Evolutionary conservation across 1,140 invertebrate species (phyloP), one percentile per base, ranked within the genome.

Genomic region (Oncopeltus fasciatus): DNA sequence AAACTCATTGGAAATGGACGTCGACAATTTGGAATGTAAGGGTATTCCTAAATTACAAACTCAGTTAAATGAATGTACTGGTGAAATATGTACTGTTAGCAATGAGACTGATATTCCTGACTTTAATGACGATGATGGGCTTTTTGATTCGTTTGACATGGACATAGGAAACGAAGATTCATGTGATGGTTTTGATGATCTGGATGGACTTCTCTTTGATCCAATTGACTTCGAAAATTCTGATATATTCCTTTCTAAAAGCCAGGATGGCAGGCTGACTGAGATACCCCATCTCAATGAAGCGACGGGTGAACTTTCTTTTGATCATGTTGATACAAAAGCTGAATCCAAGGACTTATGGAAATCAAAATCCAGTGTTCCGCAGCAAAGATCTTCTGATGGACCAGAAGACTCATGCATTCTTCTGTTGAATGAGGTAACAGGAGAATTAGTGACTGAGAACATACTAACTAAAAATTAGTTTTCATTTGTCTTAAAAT

Each of bases 121-220:
- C 21, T 14, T 20, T 16, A 26, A 28, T 21, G 57, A 63, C 11
- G 53, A 63, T 44, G 57, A 59, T 28, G 2, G 14, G 20, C 14
- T 57, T 1, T 59, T 49, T 33, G 62, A 63, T 59, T 26, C 57
- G 18, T 63, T 63, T 31, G 62, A 63, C 18, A 63, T 63, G 57
- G 62, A 63, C 29, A 20, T 31, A 31, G 18, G 56, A n/a, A 63
- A 63, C 51, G 62, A 63, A 29, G 62, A 63, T 44, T 63, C 62
- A 12, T 59, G 56, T 31, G 62, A 63, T 59, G 62, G 62, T 21
- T 63, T 63, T 59, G 62, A 63, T 46, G 62, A 63, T 51, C 56
- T 63, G 49, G 62, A 63, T 49, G 62, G 57, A 24, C 4, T 59
- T 1, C 44, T 63, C 27, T 63, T 63, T 59, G 62, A 63, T 51